Evolutionary conservation across 1,140 invertebrate genomes (phyloP), one percentile per base, ranked within the genome.

Genomic region (Eulimnadia texana): DNA sequence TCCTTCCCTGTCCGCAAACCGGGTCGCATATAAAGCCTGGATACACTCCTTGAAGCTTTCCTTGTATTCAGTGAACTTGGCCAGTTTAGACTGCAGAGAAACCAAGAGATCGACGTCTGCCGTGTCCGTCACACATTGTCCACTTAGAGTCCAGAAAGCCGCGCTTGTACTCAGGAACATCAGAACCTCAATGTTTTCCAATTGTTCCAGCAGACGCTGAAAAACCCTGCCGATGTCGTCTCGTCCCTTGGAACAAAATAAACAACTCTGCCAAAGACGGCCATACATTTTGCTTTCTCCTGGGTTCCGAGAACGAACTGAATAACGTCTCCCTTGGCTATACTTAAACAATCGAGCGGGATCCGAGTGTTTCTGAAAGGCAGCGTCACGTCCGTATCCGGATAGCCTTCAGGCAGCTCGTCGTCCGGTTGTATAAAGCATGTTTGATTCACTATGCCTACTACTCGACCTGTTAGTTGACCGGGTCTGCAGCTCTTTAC

Each of bases 41-140:
- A 27, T 16, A 20, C 52, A 54, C 1, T 54, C 52, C 25, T 54
- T 54, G 22, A 54, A 54, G 20, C 52, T 54, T 22, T 54, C 52
- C 20, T 13, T 54, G 1, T 13, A 22, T 27, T 54, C 52, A 54
- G 52, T 16, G 22, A 22, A 27, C 16, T 54, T 54, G 11, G 20
- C 16, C 22, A 1, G 20, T 20, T 11, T 13, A 13, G 20, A 27
- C 22, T 54, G 52, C 11, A 54, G 11, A 1, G 22, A 22, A 1
- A 54, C 20, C 11, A 54, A 27, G 11, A 13, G 52, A 16, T 16
- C 11, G 20, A 54, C 11, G 25, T 23, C 22, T 27, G 2, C 13
- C 13, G 11, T 13, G 16, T 16, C 16, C 52, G 25, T 13, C 25
- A 23, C 11, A 20, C 11, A 54, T 20, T 54, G 52, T 22, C 52